Base-by-base conservation (phyloP, 2,888 invertebrate genomes). In the Plebejus argus region DNA sequence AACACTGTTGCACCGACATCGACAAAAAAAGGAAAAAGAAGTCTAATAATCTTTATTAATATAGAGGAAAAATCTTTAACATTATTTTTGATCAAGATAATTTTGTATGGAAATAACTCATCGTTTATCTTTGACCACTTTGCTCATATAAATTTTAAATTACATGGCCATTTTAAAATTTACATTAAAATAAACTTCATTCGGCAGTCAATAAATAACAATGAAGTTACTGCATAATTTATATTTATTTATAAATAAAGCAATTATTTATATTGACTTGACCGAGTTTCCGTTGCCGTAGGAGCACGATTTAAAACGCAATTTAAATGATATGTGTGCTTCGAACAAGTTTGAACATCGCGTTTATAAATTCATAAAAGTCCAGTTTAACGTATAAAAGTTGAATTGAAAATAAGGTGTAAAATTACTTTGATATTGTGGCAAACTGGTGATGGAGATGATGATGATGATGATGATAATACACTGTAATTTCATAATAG, bases 221-320 rank as follows among this genome's bases (percentile, higher is more conserved):
- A 18, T 5, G 66, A 33, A 66, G 4, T 66, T 33, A 5, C 28
- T 66, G 66, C 6, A 66, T 15, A 28, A 66, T 66, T 66, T 66
- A 18, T 33, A 66, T 66, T 66, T 66, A 66, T 66, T 33, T 66
- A 28, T 66, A 66, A 28, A 66, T 66, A 33, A 66, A 66, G 28
- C 33, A 28, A 66, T 66, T 18, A 66, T 66, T 66, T 66, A 66
- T 66, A 66, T 66, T 33, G 66, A 66, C 28, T 28, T 66, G 66
- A 66, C 66, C 33, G 66, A 66, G 66, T 66, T 66, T 28, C 66
- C 28, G 66, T 28, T 33, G 66, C 66, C 28, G 66, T 66, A 66
- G 66, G 23, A 66, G 28, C 28, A 33, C 66, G 66, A 66, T 66
- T 66, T 66, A 66, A 66, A 66, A 66, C 66, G 66, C 66, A 66